A percentile compares a stretch with the other conserved stretches of the same genome.
Conservation (phyloP, 2,888 invertebrate genomes). For the Caenorhabditis angaria region DNA sequence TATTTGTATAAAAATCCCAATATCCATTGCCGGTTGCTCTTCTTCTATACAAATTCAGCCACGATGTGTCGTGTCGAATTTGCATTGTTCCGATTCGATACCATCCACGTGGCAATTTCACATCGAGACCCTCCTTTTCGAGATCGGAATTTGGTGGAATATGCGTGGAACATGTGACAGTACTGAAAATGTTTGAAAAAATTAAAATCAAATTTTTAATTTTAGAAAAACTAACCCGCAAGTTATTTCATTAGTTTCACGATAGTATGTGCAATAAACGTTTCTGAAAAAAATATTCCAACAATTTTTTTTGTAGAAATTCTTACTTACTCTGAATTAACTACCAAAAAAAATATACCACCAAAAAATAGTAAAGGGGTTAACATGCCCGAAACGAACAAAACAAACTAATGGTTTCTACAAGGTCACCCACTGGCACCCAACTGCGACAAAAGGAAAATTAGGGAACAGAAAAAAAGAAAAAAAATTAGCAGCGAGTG, state of each 20-base stretch:
- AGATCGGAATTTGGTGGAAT: slow-evolving; percentile 60
- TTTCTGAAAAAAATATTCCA: slow-evolving; percentile 58
- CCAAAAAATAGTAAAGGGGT: background rate
- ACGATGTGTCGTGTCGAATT: slow-evolving; percentile 66
- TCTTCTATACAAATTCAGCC: slow-evolving; percentile 69
- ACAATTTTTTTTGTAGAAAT: background rate
- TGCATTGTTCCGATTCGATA: slow-evolving; percentile 70
- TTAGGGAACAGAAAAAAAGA: background rate
- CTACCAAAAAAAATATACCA: background rate
- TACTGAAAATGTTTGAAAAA: slow-evolving; percentile 46
- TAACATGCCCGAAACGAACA: too few species aligned
- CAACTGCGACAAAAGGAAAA: background rate
- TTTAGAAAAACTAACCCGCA: slow-evolving; percentile 62
- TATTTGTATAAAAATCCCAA: slow-evolving; percentile 72
- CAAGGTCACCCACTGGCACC: background rate
- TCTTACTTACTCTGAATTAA: background rate
- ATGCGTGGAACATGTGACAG: slow-evolving; percentile 67
- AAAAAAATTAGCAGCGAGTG: slow-evolving; percentile 6
- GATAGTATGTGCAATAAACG: slow-evolving; percentile 71
- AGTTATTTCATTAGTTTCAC: slow-evolving; percentile 69
- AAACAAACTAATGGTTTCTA: background rate
- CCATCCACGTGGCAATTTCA: slow-evolving; percentile 69
- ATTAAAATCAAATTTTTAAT: background rate
- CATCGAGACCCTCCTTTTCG: slow-evolving; percentile 66
- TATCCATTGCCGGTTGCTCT: slow-evolving; percentile 68